Conservation (phyloP, 2,797 vertebrate species). For the Platyrinchus mystaceus region DNA sequence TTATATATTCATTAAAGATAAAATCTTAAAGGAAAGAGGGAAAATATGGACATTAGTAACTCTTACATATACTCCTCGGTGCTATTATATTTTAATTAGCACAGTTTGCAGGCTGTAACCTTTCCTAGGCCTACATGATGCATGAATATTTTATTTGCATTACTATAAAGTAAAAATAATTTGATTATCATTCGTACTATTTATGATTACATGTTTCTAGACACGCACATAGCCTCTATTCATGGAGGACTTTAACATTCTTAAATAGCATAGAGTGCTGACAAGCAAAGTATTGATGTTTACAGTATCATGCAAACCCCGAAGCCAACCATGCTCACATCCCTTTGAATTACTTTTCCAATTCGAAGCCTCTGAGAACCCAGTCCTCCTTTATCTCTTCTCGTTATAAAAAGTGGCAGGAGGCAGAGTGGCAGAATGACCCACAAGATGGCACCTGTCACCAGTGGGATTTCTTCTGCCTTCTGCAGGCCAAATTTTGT, state of each 20-base stretch:
- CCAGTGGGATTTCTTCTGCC: constrained; percentile 89
- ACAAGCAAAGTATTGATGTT: constrained; percentile 61
- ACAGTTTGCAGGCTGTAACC: constrained; percentile 52
- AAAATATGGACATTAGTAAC: constrained; percentile 27
- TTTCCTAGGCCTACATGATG: constrained; percentile 31
- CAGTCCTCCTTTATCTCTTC: constrained; percentile 78
- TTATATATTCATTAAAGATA: constrained; percentile 50
- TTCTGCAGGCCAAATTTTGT: constrained; percentile 99
- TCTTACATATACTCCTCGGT: constrained; percentile 17
- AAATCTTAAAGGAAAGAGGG: constrained; percentile 47
- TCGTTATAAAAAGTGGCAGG: constrained; percentile 96
- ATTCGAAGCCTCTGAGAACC: constrained; percentile 63
- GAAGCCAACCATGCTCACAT: constrained; percentile 69
- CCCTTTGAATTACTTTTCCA: constrained; percentile 77
- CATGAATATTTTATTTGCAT: constrained; percentile 62
- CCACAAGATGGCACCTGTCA: constrained; percentile 99
- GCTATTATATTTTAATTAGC: constrained; percentile 59
- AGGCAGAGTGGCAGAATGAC: constrained; percentile 96
- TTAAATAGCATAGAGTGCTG: constrained; percentile 55
- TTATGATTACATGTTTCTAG: constrained; percentile 23
- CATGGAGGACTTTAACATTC: constrained; percentile 29
- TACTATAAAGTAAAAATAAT: constrained; percentile 58
- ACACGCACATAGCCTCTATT: constrained; percentile 16
- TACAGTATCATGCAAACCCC: constrained; percentile 62
- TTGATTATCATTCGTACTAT: constrained; percentile 46